Evolutionary conservation across 2,888 invertebrate species (phyloP).

Genomic region (Idaea aversata): DNA sequence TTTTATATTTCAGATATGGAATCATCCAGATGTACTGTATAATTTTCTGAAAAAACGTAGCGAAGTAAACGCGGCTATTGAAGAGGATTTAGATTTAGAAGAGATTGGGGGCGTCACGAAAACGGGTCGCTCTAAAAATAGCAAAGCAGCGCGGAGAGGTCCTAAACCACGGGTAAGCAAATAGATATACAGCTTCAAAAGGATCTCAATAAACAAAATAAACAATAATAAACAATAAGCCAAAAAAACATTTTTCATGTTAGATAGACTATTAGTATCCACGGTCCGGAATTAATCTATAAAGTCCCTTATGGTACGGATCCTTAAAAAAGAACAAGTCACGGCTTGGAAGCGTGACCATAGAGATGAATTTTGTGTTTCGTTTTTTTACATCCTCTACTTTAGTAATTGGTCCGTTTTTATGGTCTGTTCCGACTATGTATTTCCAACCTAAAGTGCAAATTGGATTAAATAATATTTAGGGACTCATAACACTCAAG

Average conservation of each 20-base stretch:
- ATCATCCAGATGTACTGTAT: conserved; percentile 95
- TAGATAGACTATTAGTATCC: conserved; percentile 2
- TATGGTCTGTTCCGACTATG: too few species aligned
- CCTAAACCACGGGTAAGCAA: conserved; percentile 53
- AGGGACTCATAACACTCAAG: too few species aligned
- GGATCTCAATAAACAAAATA: not conserved
- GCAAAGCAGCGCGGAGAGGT: conserved; percentile 44
- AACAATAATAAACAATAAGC: too few species aligned
- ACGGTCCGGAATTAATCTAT: not conserved
- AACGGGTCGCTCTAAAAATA: conserved; percentile 56
- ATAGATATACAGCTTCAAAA: not conserved
- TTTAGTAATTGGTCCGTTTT: too few species aligned
- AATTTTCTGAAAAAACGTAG: conserved; percentile 91
- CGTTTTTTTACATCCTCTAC: too few species aligned
- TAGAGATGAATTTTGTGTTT: conserved; percentile 1
- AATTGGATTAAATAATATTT: too few species aligned
- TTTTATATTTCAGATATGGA: conserved; percentile 86
- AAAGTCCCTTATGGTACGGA: too few species aligned
- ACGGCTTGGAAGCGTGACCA: conserved; percentile 14
- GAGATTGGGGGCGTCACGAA: conserved; percentile 83
- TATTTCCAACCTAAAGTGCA: too few species aligned
- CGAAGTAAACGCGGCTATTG: conserved; percentile 85
- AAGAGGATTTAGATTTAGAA: conserved; percentile 89
- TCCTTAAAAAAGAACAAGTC: conserved; percentile 16
- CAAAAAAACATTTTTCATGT: too few species aligned